Conservation (phyloP, 2,797 vertebrate genomes). For the Microctenopoma steveboyesi region DNA sequence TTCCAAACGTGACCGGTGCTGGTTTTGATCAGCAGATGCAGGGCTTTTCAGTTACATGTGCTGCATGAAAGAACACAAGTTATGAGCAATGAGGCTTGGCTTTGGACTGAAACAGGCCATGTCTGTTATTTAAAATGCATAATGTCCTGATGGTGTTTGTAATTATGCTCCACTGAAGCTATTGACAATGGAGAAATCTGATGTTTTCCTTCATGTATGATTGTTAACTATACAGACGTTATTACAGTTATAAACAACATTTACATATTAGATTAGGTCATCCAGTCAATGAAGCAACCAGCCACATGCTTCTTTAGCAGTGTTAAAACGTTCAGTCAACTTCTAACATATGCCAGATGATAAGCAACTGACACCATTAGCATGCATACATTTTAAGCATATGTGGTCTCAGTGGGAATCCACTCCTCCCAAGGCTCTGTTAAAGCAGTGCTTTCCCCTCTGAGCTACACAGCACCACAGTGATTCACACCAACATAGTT, state of each 20-base stretch:
- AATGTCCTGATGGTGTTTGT: slow-evolving; percentile 21
- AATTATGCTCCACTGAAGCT: slow-evolving; percentile 11
- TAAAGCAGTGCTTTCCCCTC: slow-evolving; percentile 18
- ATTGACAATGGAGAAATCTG: slow-evolving; percentile 11
- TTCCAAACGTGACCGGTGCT: slow-evolving; percentile 17
- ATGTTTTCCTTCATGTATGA: neutral
- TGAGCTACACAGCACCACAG: neutral
- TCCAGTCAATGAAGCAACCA: neutral
- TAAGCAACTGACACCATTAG: slow-evolving; percentile 20
- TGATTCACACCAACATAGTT: slow-evolving; percentile 22
- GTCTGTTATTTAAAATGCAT: slow-evolving; percentile 37
- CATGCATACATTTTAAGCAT: slow-evolving; percentile 37
- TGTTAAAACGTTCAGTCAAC: slow-evolving; percentile 13
- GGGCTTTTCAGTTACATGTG: neutral
- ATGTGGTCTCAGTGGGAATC: slow-evolving; percentile 36
- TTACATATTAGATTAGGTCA: neutral
- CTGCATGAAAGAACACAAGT: slow-evolving; percentile 11
- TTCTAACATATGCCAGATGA: slow-evolving; percentile 30
- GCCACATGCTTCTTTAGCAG: slow-evolving; percentile 10
- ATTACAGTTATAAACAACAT: slow-evolving; percentile 2
- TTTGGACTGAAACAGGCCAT: slow-evolving; percentile 26
- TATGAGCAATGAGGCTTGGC: slow-evolving; percentile 21
- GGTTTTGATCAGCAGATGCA: slow-evolving; percentile 29
- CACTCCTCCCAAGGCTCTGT: slow-evolving; percentile 20
- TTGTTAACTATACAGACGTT: neutral